Evolutionary conservation across 2,888 invertebrate species (phyloP), one percentile per base, ranked within the genome.

Genomic region (Brachylomia viminalis): DNA sequence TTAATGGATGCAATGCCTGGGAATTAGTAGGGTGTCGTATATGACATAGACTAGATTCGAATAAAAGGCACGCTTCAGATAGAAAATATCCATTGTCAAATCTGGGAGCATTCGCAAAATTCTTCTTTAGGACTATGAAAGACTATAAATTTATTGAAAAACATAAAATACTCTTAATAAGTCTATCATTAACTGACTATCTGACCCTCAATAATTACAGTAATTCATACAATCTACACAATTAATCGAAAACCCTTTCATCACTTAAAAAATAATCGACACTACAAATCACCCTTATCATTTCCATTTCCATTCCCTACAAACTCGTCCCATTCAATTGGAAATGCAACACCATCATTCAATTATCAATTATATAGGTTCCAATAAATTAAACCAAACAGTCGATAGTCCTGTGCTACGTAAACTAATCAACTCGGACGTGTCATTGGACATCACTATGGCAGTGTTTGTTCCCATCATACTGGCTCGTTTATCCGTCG

Each of bases 361-460:
- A 83, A 87, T 85, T 85, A 86, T 75, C 86, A 83, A 81, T 85
- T 85, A 79, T 70, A 87, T 85, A 78, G 83, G 83, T 76, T 85
- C 82, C 76, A 82, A 82, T 85, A 81, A 87, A 83, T 83, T 82
- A 75, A 85, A 78, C 79, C 79, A 86, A 83, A 79, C 85, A 87
- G 66, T 45, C 77, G 86, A 77, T 69, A 72, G 72, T 83, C 61
- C 84, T 59, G 75, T 69, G 76, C 79, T 75, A 45, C 78, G 83
- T 76, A 86, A 86, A 83, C 87, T 86, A 86, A 86, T 87, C 85
- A 87, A 87, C 73, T 75, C 58, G 76, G 45, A 84, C 86, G 84
- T 87, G 87, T 80, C 82, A 75, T 75, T 76, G 82, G 54, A 74
- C 69, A 52, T 80, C 71, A 84, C 74, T 66, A 76, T 73, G 30